Evolutionary conservation across 2,113 vertebrate genomes (phyloP), one percentile per base, ranked within the genome.

Genomic region (Sardina pilchardus): DNA sequence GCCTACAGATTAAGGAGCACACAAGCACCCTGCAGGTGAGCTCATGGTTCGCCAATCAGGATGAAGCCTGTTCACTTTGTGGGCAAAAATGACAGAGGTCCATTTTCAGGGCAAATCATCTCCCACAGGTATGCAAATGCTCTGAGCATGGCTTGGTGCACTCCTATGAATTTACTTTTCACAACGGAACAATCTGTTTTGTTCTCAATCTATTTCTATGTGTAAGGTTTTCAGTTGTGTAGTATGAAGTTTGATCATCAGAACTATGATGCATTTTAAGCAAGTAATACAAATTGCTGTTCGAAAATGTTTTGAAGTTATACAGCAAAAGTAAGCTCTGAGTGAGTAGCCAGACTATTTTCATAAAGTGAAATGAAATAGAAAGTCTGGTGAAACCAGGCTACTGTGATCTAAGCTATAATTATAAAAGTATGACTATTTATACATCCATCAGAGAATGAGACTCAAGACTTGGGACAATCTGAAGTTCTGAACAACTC

Each of bases 81-180:
- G 36, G 30, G 30, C 30, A 34, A 85, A 42, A 87, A 81, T 88
- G 81, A 84, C 83, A 82, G 36, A 50, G 21, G 81, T 26, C 4
- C 30, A 39, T 90, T 90, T 90, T 87, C 86, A 86, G 87, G 86
- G 89, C 86, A 90, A 90, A 90, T 90, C 9, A 82, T 21, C 75
- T 84, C 87, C 86, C 87, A 90, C 83, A 86, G 78, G 67, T 81
- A 90, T 86, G 89, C 88, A 90, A 90, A 90, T 90, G 30, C 71
- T 36, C 34, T 16, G 34, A 36, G 71, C 12, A 5, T 75, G n/a
- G n/a, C n/a, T n/a, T n/a, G n/a, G 67, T 75, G 34, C 14, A 34
- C 82, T 67, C 85, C 48, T 82, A 6, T 56, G 53, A 56, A 56
- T 19, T 56, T 6, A 6, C 19, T 56, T 4, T 56, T 1, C 19